A percentile compares a stretch with the other conserved stretches of the same genome.
These are phyloP conservation scores for Rhynchonycteris naso DNA, from an alignment of 2,797 vertebrate species.

Conservation along the genomic window DNA sequence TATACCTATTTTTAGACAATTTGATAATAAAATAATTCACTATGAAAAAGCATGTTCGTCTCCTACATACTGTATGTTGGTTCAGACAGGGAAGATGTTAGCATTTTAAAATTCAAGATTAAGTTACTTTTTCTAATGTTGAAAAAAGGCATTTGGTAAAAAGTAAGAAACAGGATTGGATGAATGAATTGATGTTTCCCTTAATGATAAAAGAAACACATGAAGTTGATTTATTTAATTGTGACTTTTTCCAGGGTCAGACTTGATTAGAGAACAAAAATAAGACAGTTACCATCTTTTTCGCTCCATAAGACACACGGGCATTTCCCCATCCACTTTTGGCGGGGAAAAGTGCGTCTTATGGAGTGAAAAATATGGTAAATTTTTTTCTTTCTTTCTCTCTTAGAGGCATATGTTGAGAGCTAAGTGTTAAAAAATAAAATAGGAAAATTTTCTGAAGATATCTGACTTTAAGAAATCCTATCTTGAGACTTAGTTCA, in stretches of 20 bases:
- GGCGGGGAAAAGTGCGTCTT: no score
- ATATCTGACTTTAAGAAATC: neutral
- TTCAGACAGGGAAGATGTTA: neutral
- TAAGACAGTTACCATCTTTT: neutral
- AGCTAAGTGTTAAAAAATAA: neutral
- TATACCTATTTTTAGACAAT: neutral
- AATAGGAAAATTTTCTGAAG: neutral
- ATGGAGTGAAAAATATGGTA: no score
- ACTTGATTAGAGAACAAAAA: neutral
- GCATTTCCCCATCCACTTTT: no score
- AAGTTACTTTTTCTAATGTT: conserved; percentile 23
- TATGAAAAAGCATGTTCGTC: conserved; percentile 39
- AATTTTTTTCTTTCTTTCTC: neutral
- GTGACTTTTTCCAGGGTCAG: neutral
- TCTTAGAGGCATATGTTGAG: neutral
- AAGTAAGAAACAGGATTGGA: neutral
- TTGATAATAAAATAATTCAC: conserved; percentile 31
- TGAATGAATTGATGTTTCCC: conserved; percentile 20
- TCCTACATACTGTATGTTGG: neutral
- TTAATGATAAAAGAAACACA: neutral
- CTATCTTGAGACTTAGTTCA: neutral
- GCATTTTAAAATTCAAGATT: conserved; percentile 41
- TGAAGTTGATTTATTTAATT: conserved; percentile 14
- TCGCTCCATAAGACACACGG: no score
- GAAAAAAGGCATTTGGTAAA: neutral